Base-by-base conservation (phyloP, 2,888 invertebrate genomes). In the Protonemura montana region DNA sequence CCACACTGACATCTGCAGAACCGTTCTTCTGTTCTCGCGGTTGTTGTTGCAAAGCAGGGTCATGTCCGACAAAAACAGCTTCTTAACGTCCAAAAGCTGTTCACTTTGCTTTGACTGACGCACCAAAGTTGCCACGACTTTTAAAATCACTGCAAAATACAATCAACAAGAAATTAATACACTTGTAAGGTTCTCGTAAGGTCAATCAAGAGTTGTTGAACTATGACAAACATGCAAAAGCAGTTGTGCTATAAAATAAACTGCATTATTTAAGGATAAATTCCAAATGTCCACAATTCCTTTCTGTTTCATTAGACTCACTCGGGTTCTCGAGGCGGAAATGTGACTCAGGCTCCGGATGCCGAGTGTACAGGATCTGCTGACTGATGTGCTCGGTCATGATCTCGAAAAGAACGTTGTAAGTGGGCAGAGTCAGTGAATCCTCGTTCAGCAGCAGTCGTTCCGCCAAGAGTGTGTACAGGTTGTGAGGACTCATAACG, bases 1-100 rank as follows among this genome's bases (percentile, higher is more conserved):
- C 99, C 99, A 99, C 0, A 99, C 99, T 0, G 99, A 99, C 99
- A 99, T 99, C 92, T 99, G 99, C 78, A 99, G 93, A 21, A 99
- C 98, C 0, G 98, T 99, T 89, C 99, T 94, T 85, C 99, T 93
- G 92, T 99, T 99, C 91, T 99, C 99, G 21, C 98, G 94, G 91
- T 98, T 99, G 91, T 98, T 98, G 91, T 98, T 98, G 92, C 99
- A 99, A 87, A 99, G 93, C 85, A 98, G 93, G n/a, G 99, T 99
- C 96, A 99, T 98, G 91, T 99, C 99, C 0, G 98, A 97, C 6
- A 99, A 94, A 92, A 99, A 99, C 85, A 98, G 93, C 90, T 98
- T 98, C 92, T 99, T 99, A 86, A 98, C 98, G 91, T 98, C 98
- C 89, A 98, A 92, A 42, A 98, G 93, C 88, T 97, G 97, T 88